Conservation (phyloP, 2,797 vertebrate genomes). For the Typhlichthys subterraneus region DNA sequence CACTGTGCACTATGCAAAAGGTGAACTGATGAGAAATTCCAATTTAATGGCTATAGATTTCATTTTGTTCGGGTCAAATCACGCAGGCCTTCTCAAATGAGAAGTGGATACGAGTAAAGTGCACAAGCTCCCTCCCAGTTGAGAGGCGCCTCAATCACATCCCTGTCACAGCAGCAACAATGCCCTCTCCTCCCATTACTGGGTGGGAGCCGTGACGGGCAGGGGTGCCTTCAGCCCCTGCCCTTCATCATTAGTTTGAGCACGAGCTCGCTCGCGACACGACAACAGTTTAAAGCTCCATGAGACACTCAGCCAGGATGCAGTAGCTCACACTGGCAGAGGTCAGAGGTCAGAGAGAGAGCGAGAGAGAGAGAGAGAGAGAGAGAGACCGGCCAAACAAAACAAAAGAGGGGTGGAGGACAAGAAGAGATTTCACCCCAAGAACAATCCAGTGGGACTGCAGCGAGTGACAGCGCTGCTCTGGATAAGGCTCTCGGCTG, state of each 20-base stretch:
- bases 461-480: constrained; percentile 5
- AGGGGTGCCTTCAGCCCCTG: constrained; percentile 3
- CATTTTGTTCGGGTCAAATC: no score
- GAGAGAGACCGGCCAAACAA: neutral
- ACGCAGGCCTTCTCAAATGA: no score
- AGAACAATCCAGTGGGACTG: constrained; percentile 2
- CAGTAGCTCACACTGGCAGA: constrained; percentile 15
- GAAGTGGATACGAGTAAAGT: no score
- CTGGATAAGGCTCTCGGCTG: constrained; percentile 12
- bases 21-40: no score
- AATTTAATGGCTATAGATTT: no score
- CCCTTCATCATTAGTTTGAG: constrained; percentile 3
- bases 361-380: constrained; percentile 1
- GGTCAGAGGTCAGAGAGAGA: constrained; percentile 16
- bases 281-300: constrained; percentile 4
- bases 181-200: neutral
- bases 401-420: neutral
- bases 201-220: constrained; percentile 5
- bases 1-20: no score
- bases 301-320: neutral
- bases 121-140: neutral
- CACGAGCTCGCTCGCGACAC: neutral
- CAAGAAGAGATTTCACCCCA: neutral
- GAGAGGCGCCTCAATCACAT: neutral
- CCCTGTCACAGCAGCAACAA: neutral